Percentiles rank a stretch among this genome's conserved stretches.
Conservation (phyloP, 2,797 vertebrate species). For the Basileuterus tristriatus region DNA sequence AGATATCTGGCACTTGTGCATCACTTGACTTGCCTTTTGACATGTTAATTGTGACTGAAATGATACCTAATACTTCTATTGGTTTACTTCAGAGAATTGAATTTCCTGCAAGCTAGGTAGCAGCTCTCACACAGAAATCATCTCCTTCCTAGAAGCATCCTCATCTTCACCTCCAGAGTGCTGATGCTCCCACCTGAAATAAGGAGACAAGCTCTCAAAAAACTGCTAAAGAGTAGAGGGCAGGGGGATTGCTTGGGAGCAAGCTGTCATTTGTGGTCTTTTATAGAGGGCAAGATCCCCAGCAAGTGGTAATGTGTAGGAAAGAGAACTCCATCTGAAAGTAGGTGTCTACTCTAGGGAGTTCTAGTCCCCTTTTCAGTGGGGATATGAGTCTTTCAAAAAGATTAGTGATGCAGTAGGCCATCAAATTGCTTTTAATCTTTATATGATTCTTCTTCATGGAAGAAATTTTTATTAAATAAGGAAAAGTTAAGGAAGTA, state of each 20-base stretch:
- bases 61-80: neutral
- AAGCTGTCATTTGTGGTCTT: neutral
- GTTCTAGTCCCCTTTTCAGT: neutral
- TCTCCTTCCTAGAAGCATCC: neutral
- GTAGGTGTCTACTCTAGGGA: neutral
- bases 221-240: neutral
- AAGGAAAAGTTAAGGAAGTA: conserved; percentile 38
- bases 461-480: conserved; percentile 18
- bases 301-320: neutral
- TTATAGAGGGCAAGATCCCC: neutral
- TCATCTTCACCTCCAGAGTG: neutral
- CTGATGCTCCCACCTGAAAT: neutral
- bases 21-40: conserved; percentile 36
- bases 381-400: neutral
- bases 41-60: conserved; percentile 23
- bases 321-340: neutral
- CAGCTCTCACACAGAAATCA: neutral
- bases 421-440: conserved; percentile 36
- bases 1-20: conserved; percentile 28
- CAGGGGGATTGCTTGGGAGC: neutral
- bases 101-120: neutral
- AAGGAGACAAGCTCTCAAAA: neutral
- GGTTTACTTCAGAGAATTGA: conserved; percentile 2
- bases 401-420: neutral
- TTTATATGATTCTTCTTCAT: neutral